Base-by-base conservation (phyloP, 2,888 invertebrate genomes). In the Drymonia ruficornis region DNA sequence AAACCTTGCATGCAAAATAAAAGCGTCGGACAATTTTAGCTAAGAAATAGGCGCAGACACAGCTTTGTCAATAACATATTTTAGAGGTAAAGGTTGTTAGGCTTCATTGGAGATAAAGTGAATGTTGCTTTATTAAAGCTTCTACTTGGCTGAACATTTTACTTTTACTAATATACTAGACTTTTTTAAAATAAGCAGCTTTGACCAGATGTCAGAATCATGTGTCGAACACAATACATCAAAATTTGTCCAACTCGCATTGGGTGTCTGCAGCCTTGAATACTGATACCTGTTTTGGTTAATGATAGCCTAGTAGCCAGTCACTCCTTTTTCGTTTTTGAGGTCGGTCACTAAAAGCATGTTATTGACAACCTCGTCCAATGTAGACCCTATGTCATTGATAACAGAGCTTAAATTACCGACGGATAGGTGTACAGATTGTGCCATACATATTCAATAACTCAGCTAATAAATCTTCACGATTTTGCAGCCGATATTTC, bases 281-380 rank as follows among this genome's bases (percentile, higher is more conserved):
- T 59, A 55, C 59, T 63, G 61, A 63, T 67, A 72, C 72, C 67
- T 56, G 71, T 71, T 67, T 67, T 49, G 72, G 60, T 68, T 56
- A 55, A 64, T 60, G 49, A 44, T 60, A 59, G 40, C 51, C 56
- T 48, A 53, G 56, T 66, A 56, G 52, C 63, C 63, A 47, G 59
- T 67, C 74, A 56, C 74, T 67, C 72, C 72, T 67, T 72, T 71
- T 73, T 69, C 44, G 72, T 61, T 53, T 71, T 62, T 64, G 38
- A 72, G 72, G 70, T 53, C 58, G 56, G 40, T 57, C 56, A 44
- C 51, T 44, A 9, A 50, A 50, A 56, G 47, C 54, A 56, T 51
- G 53, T 62, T 56, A 49, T 56, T 38, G 43, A 52, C 31, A 51
- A 51, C 55, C 43, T 64, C 51, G 47, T 44, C 23, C 4, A 64